Evolutionary conservation across 2,797 vertebrate genomes (phyloP), one percentile per base, ranked within the genome.

Genomic region (Gadopsis marmoratus): DNA sequence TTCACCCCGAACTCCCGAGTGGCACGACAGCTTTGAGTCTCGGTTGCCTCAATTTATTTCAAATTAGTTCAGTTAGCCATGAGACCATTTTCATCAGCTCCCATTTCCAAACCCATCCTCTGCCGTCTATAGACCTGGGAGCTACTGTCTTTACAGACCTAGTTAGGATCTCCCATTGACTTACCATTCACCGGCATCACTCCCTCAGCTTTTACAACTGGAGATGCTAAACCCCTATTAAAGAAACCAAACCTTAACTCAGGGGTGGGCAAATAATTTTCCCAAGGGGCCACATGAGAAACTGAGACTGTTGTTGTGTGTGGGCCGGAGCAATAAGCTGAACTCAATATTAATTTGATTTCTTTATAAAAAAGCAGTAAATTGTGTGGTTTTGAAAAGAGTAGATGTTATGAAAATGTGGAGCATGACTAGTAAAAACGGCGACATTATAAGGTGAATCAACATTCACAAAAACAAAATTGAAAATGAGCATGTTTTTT

Each of bases 11-110:
- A 56, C 67, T 62, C 48, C 45, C 37, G 48, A 79, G 16, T 66
- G 64, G 63, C 37, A 45, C 16, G n/a, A 19, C 17, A 17, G 61
- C 21, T 21, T 53, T 6, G 47, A 26, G 14, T 58, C 59, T 50
- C 55, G 12, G n/a, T 41, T 19, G 39, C 45, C 0, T 73, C 65
- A 61, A 45, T 85, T 59, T 54, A 71, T 72, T 69, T 79, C 23
- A 48, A 35, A 47, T 73, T 26, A 51, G 41, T 53, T 62, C 71
- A 53, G 67, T 50, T 54, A 33, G 54, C 74, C 53, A 41, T 50
- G 54, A 60, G 62, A 76, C 48, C 21, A 29, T 75, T 75, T 65
- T 64, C 45, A 76, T 73, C 56, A 56, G 17, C 29, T 55, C 62
- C 66, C n/a, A 14, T 23, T 45, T 67, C 67, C 39, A 39, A 66